Percentiles rank a stretch among this genome's conserved stretches.
Conservation (phyloP, 2,113 vertebrate genomes). For the Sinocyclocheilus grahami region DNA sequence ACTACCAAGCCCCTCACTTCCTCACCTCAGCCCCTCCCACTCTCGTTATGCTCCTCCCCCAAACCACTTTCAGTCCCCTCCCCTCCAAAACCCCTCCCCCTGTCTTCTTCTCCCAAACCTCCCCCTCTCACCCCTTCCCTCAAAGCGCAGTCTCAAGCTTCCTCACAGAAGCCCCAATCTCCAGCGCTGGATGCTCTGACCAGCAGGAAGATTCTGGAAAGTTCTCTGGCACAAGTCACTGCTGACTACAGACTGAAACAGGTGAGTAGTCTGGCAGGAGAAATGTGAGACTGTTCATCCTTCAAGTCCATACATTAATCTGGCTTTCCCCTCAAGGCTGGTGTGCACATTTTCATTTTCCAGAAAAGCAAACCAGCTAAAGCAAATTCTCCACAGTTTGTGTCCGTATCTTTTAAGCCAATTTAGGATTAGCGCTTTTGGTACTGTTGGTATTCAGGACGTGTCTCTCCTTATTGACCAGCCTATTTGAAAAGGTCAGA, state of each 20-base stretch:
- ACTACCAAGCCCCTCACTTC: constrained; percentile 74
- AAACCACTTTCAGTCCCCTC: constrained; percentile 76
- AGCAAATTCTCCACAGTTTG: constrained; percentile 35
- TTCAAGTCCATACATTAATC: constrained; percentile 13
- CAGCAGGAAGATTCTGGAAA: constrained; percentile 93
- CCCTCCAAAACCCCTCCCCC: constrained; percentile 63
- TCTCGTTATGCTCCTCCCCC: constrained; percentile 76
- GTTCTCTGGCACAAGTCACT: constrained; percentile 83
- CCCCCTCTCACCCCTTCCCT: constrained; percentile 72
- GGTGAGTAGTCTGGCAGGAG: constrained; percentile 72
- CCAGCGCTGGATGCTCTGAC: constrained; percentile 58
- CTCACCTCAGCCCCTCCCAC: constrained; percentile 72
- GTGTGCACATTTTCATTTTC: constrained; percentile 23
- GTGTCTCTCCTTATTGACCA: constrained; percentile 57
- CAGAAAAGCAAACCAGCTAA: constrained; percentile 43
- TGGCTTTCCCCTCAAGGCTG: constrained; percentile 14
- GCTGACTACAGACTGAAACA: constrained; percentile 90
- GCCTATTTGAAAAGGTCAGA: constrained; percentile 57
- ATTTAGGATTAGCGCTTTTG: constrained; percentile 39
- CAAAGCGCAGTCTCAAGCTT: constrained; percentile 67
- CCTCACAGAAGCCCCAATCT: constrained; percentile 62
- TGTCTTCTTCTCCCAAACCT: constrained; percentile 63
- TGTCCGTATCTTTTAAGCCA: constrained; percentile 34
- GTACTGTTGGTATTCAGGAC: constrained; percentile 50
- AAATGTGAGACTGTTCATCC: constrained; percentile 4